Percentiles rank a stretch among this genome's conserved stretches.
phyloP scores from a whole-genome alignment of 2,113 vertebrate species.

The Ciconia boyciana region DNA sequence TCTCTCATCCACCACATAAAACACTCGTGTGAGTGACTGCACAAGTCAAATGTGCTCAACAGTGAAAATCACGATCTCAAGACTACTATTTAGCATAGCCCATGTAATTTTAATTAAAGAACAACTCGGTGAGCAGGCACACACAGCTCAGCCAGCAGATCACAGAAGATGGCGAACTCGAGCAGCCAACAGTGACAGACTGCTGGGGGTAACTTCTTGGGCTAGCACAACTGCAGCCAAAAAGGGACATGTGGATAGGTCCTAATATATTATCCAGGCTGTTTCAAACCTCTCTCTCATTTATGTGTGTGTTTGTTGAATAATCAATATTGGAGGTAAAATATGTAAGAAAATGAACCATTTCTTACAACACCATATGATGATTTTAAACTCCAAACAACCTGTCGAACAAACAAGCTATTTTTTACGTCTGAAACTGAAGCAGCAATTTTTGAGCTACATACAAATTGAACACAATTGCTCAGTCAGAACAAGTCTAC shows the following conservation, averaged over 20 bases:
- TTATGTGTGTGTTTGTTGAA: neutral
- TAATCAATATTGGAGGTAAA: neutral
- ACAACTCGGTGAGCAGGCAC: neutral
- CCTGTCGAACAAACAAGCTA: neutral
- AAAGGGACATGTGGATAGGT: neutral
- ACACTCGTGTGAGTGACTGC: neutral
- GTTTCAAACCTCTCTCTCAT: neutral
- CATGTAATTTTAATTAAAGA: neutral
- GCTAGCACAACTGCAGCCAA: neutral
- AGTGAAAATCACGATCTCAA: neutral
- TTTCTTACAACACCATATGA: neutral
- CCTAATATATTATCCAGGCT: neutral
- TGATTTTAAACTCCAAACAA: neutral
- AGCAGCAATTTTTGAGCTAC: neutral
- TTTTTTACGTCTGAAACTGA: neutral
- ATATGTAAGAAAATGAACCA: neutral
- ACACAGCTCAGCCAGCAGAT: neutral
- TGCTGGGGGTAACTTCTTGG: neutral
- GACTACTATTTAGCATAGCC: neutral
- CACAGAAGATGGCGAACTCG: neutral
- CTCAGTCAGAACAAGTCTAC: neutral
- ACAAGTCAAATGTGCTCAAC: fast-evolving
- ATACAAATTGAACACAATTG: neutral
- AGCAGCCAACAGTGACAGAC: neutral
- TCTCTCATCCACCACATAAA: neutral